Base-by-base conservation (phyloP, 2,888 invertebrate species). In the Heliconius ethilla region DNA sequence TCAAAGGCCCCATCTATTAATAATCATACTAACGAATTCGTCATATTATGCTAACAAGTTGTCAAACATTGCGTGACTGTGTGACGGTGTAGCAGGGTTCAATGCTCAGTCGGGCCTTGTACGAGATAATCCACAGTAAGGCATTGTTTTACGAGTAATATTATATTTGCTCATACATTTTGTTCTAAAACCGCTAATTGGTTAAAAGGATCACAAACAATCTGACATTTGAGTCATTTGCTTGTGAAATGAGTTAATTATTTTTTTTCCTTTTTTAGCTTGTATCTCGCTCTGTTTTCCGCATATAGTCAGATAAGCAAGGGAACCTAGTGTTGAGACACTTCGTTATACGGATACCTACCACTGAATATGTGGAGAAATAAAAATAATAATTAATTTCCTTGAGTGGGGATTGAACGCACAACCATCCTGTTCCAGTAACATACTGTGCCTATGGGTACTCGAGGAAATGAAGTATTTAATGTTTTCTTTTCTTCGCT, bases 171-270 rank as follows among this genome's bases (percentile, higher is more conserved):
- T 81, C 79, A 82, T 82, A 81, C 83, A 85, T 85, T 85, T 82
- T 81, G 84, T 82, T 81, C 79, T 82, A 79, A 63, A 40, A 72
- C 79, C 80, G 88, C 87, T 89, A 89, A 90, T 87, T 86, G 85
- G 67, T 86, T 87, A 87, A 89, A 87, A 89, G 88, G 86, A 87
- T 87, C 83, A 85, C 86, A 85, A 87, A 89, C 83, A 83, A 33
- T 45, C 74, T 74, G 74, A 65, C 74, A 74, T 18, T 65, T n/a
- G 74, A 63, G 70, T 78, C 70, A 75, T 59, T 59, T 59, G 59
- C 15, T 59, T 59, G 59, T 59, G 33, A 59, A 59, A 25, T 37
- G 33, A 18, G 11, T n/a, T 45, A 25, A 69, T 69, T 63, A 29
- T 63, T 15, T 15, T 13, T 33, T 25, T 69, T 40, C 10, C 33